Conservation (phyloP, 2,113 vertebrate genomes). For the Heptranchias perlo region DNA sequence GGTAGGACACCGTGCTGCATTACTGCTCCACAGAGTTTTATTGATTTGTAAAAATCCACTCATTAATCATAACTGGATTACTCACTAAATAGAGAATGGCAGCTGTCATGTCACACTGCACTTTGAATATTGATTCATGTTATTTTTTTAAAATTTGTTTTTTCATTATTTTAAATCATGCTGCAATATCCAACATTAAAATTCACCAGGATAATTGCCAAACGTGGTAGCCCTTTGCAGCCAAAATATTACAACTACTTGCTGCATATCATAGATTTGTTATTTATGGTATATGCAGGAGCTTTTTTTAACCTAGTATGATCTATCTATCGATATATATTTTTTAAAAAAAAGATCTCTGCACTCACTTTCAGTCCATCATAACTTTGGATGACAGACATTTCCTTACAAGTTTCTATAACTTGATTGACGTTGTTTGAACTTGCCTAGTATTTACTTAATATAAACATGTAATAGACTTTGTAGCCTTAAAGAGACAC, state of each 20-base stretch:
- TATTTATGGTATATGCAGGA: background rate
- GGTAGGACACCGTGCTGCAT: background rate
- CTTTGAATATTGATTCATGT: background rate
- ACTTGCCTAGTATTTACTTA: no score
- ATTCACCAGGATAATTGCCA: background rate
- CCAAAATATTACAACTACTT: background rate
- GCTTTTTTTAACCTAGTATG: background rate
- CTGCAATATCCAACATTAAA: background rate
- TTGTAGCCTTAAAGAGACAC: no score
- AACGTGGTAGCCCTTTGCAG: no score
- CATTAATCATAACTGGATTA: background rate
- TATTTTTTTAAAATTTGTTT: background rate
- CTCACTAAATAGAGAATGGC: background rate
- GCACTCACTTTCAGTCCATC: no score
- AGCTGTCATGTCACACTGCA: background rate
- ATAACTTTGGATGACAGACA: no score
- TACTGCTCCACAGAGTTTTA: background rate
- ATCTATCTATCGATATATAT: background rate
- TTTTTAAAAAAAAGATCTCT: background rate
- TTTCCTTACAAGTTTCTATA: no score
- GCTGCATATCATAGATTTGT: background rate
- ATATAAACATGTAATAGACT: no score
- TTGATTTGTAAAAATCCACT: background rate
- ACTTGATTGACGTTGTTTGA: no score
- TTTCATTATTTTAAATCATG: background rate